Percentiles rank a stretch among this genome's conserved stretches.
Evolutionary conservation across 2,797 vertebrate species (phyloP).

Genomic region (Momotus momota): DNA sequence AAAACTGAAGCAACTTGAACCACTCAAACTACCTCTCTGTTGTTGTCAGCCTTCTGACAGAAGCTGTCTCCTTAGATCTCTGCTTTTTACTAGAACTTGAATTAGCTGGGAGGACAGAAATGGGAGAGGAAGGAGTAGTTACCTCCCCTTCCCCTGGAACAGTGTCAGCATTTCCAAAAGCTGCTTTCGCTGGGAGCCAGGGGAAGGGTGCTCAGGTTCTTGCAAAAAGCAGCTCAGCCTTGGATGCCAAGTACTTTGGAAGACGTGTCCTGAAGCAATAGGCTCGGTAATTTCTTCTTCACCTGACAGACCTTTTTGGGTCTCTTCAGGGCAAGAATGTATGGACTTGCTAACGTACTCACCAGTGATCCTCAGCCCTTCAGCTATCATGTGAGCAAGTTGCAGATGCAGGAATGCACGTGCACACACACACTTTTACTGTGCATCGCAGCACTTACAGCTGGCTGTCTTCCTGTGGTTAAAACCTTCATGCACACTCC

Average conservation of each 20-base stretch:
- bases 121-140: not conserved
- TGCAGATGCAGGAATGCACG: not conserved
- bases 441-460: conserved; percentile 26
- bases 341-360: not conserved
- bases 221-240: not conserved
- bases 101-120: not conserved
- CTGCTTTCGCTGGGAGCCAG: not conserved
- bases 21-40: not conserved
- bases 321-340: not conserved
- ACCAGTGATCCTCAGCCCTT: not conserved
- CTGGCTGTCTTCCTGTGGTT: conserved; percentile 53
- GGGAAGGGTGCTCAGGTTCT: not conserved
- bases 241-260: not conserved
- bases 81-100: not conserved
- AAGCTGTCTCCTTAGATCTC: not conserved
- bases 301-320: not conserved
- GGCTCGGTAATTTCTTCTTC: not conserved
- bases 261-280: not conserved
- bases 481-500: not conserved
- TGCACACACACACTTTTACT: not conserved
- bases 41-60: not conserved
- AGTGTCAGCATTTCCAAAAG: not conserved
- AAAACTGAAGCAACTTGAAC: not conserved
- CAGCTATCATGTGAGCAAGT: not conserved
- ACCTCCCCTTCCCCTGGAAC: not conserved